phyloP scores from a whole-genome alignment of 2,113 vertebrate species.

The Aviceda subcristata region DNA sequence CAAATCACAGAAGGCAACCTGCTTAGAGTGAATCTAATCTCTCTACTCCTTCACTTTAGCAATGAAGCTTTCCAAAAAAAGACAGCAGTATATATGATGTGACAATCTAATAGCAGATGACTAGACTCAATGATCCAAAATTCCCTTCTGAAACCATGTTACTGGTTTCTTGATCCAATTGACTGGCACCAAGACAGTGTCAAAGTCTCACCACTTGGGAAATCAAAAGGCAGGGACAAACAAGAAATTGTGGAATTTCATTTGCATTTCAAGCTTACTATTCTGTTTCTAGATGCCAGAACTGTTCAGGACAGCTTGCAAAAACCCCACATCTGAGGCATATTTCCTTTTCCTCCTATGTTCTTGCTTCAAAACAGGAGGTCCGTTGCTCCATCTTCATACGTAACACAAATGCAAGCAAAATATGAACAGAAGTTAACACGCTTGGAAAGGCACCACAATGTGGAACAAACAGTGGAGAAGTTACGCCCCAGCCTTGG shows the following conservation, averaged over 20 bases:
- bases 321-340: not conserved
- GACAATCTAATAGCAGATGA: not conserved
- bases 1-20: not conserved
- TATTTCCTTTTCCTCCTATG: not conserved
- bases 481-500: not conserved
- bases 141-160: not conserved
- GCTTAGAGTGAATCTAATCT: not conserved
- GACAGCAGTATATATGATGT: not conserved
- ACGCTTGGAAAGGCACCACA: not conserved
- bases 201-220: not conserved
- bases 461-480: not conserved
- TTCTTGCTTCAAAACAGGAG: not conserved
- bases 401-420: not conserved
- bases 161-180: not conserved
- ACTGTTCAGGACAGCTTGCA: not conserved
- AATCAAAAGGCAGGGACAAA: not conserved
- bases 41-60: not conserved
- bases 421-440: not conserved
- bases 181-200: not conserved
- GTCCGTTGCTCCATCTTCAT: not conserved
- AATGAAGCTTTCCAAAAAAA: not conserved
- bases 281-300: not conserved
- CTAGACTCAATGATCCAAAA: not conserved
- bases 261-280: not conserved
- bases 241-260: not conserved